Evolutionary conservation across 2,113 vertebrate genomes (phyloP).

Genomic region (Phylloscopus whistleri): DNA sequence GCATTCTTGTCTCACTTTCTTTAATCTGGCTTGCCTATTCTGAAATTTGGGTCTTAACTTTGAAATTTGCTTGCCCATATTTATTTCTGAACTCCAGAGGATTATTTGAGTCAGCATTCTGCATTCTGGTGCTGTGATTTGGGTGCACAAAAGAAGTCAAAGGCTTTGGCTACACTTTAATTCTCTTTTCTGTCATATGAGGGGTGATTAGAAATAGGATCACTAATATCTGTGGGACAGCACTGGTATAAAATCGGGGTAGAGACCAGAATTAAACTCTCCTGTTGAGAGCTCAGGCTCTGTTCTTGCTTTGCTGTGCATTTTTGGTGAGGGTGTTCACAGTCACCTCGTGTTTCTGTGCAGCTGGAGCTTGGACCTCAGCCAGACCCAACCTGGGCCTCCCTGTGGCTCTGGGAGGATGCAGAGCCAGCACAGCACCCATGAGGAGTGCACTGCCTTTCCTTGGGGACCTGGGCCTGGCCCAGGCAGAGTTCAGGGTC

Average conservation of each 20-base stretch:
- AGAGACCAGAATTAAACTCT: not conserved
- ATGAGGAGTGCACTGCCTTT: no score
- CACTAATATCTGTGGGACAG: not conserved
- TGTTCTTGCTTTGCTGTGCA: not conserved
- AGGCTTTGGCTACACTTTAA: not conserved
- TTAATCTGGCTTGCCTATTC: not conserved
- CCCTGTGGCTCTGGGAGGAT: constrained; percentile 49
- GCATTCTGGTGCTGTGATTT: not conserved
- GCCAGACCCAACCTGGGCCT: constrained; percentile 53
- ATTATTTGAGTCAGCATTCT: not conserved
- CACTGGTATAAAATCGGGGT: not conserved
- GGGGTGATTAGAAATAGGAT: not conserved
- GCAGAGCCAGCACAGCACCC: constrained; percentile 5
- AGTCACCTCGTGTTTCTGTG: constrained; percentile 63
- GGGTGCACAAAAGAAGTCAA: not conserved
- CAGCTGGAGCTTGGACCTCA: constrained; percentile 54
- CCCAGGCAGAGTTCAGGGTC: not conserved
- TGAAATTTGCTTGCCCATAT: not conserved
- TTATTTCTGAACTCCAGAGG: not conserved
- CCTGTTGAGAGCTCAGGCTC: no score
- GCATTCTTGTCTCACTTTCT: not conserved
- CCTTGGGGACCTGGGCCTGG: constrained; percentile 40
- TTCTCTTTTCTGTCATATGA: not conserved
- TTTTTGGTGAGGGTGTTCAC: constrained; percentile 61
- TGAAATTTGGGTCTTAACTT: not conserved